phyloP scores from a whole-genome alignment of 30 jellyfish, hydroid and myxozoan genomes.

The Rhopilema esculentum region DNA sequence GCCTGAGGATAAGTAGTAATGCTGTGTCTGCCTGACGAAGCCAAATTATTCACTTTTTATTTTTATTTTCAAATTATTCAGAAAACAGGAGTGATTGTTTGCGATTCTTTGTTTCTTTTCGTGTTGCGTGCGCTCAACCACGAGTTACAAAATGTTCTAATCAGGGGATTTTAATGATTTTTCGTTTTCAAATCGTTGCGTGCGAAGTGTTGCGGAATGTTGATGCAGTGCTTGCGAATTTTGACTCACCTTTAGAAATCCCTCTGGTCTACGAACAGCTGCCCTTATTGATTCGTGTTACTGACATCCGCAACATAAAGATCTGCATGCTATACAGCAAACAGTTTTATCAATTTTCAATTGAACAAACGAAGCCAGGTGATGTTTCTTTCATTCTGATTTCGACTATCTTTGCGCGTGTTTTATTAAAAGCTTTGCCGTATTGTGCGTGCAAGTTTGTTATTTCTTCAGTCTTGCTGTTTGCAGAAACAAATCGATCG shows the following conservation, averaged over 20 bases:
- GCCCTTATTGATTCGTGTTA: not conserved
- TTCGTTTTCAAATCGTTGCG: not conserved
- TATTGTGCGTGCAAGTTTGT: not conserved
- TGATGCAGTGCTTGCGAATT: not conserved
- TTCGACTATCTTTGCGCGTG: slow-evolving; percentile 4
- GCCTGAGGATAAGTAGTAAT: too few relatives aligned
- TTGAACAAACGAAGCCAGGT: slow-evolving; percentile 24
- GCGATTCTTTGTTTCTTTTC: too few relatives aligned
- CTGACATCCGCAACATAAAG: not conserved
- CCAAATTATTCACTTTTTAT: too few relatives aligned
- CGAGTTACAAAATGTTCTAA: too few relatives aligned
- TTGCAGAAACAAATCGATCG: not conserved
- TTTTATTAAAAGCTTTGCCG: not conserved
- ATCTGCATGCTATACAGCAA: not conserved
- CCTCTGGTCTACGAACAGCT: not conserved
- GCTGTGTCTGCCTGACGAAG: too few relatives aligned
- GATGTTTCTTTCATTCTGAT: not conserved
- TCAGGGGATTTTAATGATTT: too few relatives aligned
- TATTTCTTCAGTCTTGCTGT: not conserved
- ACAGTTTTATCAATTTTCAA: slow-evolving; percentile 9
- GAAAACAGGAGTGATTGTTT: too few relatives aligned
- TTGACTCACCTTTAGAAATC: not conserved
- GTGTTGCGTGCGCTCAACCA: too few relatives aligned
- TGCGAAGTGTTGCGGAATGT: not conserved
- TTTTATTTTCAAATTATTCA: too few relatives aligned